A percentile compares a stretch with the other conserved stretches of the same genome.
phyloP scores from a whole-genome alignment of 2,113 vertebrate species.

The Clarias batrachus region DNA sequence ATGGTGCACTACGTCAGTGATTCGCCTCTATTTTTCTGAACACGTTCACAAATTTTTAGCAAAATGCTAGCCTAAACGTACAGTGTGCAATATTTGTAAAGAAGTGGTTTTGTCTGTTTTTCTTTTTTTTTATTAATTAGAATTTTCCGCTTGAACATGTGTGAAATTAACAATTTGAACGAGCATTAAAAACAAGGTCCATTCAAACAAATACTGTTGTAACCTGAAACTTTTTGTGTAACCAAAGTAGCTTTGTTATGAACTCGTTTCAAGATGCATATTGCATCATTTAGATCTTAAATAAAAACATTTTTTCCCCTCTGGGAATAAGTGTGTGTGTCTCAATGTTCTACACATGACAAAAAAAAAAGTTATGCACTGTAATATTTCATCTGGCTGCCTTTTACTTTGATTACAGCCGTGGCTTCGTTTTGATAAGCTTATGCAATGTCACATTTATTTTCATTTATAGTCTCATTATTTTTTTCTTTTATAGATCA shows the following conservation, averaged over 20 bases:
- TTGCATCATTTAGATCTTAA: conserved; percentile 70
- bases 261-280: conserved; percentile 66
- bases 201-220: conserved; percentile 37
- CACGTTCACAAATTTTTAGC: conserved; percentile 54
- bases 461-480: no score
- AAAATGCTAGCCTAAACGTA: conserved; percentile 60
- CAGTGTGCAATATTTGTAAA: conserved; percentile 62
- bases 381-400: no score
- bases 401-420: no score
- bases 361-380: no score
- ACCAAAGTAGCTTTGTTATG: conserved; percentile 74
- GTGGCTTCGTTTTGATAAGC: no score
- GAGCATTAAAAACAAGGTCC: conserved; percentile 16
- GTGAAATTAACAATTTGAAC: conserved; percentile 22
- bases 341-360: neutral
- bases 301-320: conserved; percentile 64
- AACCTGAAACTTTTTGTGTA: conserved; percentile 52
- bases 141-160: conserved; percentile 40
- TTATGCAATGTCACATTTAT: no score
- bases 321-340: conserved; percentile 3
- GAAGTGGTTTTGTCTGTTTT: conserved; percentile 36
- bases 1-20: conserved; percentile 55
- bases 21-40: conserved; percentile 53
- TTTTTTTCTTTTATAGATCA: no score
- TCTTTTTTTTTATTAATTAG: conserved; percentile 21